phyloP scores from a whole-genome alignment of 2,888 invertebrate genomes.

The Deilephila porcellus region DNA sequence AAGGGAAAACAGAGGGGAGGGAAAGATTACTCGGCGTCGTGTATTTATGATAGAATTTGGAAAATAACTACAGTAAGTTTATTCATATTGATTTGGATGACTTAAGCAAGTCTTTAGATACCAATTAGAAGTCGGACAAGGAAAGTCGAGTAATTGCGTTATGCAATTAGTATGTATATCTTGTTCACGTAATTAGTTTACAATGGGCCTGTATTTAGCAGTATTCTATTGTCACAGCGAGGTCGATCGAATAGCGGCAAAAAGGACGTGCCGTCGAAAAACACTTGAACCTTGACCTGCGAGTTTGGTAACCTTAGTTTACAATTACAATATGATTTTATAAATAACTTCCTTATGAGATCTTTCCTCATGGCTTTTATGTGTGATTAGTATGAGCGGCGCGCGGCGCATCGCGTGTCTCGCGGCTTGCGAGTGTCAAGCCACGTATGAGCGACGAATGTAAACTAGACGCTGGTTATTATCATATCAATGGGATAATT shows the following conservation, averaged over 20 bases:
- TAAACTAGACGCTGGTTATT: slow-evolving; percentile 43
- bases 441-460: slow-evolving; percentile 52
- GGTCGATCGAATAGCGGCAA: slow-evolving; percentile 5
- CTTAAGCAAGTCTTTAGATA: too few species aligned
- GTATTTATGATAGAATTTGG: too few species aligned
- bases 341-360: slow-evolving; percentile 55
- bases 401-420: slow-evolving; percentile 38
- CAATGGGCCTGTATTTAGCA: slow-evolving; percentile 1
- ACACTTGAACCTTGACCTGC: slow-evolving; percentile 41
- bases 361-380: slow-evolving; percentile 49
- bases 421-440: slow-evolving; percentile 47
- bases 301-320: slow-evolving; percentile 40
- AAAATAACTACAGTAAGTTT: too few species aligned
- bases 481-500: background rate
- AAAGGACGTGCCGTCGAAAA: slow-evolving; percentile 11
- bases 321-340: slow-evolving; percentile 54
- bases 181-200: slow-evolving; percentile 17
- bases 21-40: too few species aligned
- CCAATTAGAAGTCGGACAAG: background rate
- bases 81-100: too few species aligned
- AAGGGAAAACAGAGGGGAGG: too few species aligned
- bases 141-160: background rate
- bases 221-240: slow-evolving; percentile 14
- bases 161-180: background rate
- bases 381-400: slow-evolving; percentile 49